Conservation (phyloP, 1,140 invertebrate genomes). For the Coboldia fuscipes region DNA sequence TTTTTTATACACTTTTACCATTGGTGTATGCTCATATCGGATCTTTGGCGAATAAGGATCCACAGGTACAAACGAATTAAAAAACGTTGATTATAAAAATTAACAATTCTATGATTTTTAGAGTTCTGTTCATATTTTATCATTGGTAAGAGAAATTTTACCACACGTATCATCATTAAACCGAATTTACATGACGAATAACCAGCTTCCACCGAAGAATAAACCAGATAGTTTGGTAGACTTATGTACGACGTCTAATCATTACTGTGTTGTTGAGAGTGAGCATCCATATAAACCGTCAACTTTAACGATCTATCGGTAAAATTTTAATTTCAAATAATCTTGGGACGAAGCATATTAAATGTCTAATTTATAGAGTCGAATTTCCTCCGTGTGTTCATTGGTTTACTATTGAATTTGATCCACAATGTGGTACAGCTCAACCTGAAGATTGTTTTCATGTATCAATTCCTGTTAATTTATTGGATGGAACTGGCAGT, state of each 20-base stretch:
- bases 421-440: constrained; percentile 74
- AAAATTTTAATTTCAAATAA: constrained; percentile 5
- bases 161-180: constrained; percentile 78
- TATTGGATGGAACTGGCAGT: constrained; percentile 12
- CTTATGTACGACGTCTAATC: constrained; percentile 41
- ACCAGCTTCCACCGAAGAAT: constrained; percentile 7
- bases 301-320: constrained; percentile 68
- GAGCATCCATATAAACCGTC: constrained; percentile 92
- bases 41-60: constrained; percentile 58
- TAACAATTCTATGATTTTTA: constrained; percentile 17
- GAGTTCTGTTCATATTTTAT: constrained; percentile 81
- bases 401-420: constrained; percentile 87
- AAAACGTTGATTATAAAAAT: not conserved
- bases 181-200: constrained; percentile 29
- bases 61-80: constrained; percentile 32
- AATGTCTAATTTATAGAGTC: constrained; percentile 33
- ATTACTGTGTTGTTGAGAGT: constrained; percentile 85
- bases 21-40: constrained; percentile 60
- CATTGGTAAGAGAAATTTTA: constrained; percentile 71
- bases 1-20: constrained; percentile 54
- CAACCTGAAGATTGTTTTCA: constrained; percentile 85
- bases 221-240: constrained; percentile 4
- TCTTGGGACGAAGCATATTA: too few relatives aligned
- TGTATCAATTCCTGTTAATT: constrained; percentile 69
- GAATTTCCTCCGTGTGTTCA: constrained; percentile 71